Conservation (phyloP, 2,113 vertebrate genomes). For the Gallinago jamesoni region DNA sequence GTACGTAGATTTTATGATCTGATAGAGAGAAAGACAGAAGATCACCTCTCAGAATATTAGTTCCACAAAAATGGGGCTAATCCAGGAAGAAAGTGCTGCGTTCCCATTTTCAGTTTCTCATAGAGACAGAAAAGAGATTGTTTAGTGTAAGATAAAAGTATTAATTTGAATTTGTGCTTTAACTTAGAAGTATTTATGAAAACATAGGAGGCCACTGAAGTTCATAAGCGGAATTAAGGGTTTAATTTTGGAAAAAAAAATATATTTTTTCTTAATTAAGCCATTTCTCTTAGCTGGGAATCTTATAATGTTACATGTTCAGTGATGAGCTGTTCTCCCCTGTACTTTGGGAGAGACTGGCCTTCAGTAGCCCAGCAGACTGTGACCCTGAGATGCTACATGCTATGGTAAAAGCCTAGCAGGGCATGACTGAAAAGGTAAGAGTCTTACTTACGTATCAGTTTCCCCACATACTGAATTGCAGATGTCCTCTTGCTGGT, state of each 20-base stretch:
- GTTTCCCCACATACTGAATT: accelerated
- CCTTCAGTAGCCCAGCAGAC: neutral
- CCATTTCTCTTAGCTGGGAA: neutral
- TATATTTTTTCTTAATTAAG: neutral
- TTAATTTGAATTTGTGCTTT: neutral
- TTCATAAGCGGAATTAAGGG: neutral
- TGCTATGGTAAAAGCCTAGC: neutral
- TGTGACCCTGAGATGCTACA: neutral
- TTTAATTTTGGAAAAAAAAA: neutral
- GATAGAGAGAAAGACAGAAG: neutral
- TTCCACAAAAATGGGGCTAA: neutral
- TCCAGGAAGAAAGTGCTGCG: neutral
- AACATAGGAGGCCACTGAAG: neutral
- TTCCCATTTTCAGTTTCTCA: neutral
- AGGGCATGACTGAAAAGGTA: neutral
- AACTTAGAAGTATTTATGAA: neutral
- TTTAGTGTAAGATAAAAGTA: neutral
- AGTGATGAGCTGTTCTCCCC: neutral
- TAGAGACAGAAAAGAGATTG: neutral
- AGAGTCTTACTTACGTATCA: neutral
- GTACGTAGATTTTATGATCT: neutral
- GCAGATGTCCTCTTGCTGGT: neutral
- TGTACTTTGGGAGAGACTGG: neutral
- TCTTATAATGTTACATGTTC: neutral
- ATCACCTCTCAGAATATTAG: neutral